Evolutionary conservation across 2,113 vertebrate genomes (phyloP).

Genomic region (Phylloscopus whistleri): DNA sequence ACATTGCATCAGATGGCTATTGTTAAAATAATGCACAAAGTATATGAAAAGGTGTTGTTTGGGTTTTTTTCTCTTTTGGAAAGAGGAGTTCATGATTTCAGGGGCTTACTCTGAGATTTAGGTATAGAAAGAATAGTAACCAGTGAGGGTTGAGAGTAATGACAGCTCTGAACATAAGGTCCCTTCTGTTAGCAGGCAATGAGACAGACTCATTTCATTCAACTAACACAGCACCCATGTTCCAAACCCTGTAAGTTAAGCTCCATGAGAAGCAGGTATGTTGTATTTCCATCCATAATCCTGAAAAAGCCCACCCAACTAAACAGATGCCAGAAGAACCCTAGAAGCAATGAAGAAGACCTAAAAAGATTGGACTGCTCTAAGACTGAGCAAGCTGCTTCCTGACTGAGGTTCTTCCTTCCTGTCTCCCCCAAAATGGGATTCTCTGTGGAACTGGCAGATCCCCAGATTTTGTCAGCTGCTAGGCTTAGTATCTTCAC

Average conservation of each 20-base stretch:
- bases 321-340: background rate
- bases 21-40: background rate
- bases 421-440: background rate
- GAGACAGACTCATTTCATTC: background rate
- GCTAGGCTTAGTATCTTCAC: background rate
- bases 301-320: background rate
- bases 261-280: background rate
- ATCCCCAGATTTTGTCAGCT: background rate
- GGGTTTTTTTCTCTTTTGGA: background rate
- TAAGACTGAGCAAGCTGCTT: background rate
- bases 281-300: background rate
- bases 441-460: background rate
- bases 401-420: background rate
- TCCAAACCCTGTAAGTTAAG: background rate
- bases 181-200: background rate
- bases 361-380: background rate
- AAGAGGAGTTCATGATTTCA: background rate
- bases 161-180: background rate
- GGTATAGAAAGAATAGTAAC: background rate
- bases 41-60: background rate
- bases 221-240: background rate
- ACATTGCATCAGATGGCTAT: background rate
- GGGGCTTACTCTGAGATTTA: background rate
- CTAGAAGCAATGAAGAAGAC: background rate
- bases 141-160: background rate